Percentiles rank a stretch among this genome's conserved stretches.
These are phyloP conservation scores for Pseudomugil tenellus DNA, from an alignment of 2,797 vertebrate species.

Conservation along the genomic window DNA sequence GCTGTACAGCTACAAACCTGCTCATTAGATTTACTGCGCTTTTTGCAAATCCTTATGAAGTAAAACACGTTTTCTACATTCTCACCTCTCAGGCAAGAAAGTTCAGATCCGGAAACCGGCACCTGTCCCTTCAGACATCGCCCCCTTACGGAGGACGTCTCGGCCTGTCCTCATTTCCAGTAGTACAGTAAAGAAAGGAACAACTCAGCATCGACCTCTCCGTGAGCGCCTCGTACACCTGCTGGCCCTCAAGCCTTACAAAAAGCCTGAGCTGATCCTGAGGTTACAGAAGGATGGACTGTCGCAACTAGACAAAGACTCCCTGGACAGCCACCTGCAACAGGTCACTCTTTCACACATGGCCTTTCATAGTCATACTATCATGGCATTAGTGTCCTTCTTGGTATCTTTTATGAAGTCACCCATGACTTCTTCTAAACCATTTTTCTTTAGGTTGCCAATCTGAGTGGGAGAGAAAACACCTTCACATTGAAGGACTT, in stretches of 20 bases:
- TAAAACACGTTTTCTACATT: neutral
- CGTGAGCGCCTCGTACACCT: constrained; percentile 93
- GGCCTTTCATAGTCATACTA: no score
- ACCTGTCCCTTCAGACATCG: constrained; percentile 86
- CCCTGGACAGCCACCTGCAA: constrained; percentile 91
- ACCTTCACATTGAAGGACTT: constrained; percentile 93
- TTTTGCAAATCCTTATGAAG: neutral
- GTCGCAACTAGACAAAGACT: constrained; percentile 89
- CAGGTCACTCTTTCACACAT: constrained; percentile 87
- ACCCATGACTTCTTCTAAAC: constrained; percentile 16
- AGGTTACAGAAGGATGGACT: constrained; percentile 95
- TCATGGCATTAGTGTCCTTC: no score
- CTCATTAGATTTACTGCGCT: neutral
- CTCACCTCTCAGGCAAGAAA: constrained; percentile 86
- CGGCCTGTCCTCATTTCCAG: constrained; percentile 93
- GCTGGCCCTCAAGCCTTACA: constrained; percentile 96
- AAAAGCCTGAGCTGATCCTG: constrained; percentile 94
- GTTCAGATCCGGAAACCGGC: constrained; percentile 95
- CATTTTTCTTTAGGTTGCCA: constrained; percentile 86
- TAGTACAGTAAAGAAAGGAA: constrained; percentile 83
- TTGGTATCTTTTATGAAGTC: no score
- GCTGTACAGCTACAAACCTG: neutral
- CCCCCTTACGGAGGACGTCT: constrained; percentile 89
- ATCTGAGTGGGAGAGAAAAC: constrained; percentile 89
- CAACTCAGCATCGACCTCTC: constrained; percentile 87